Evolutionary conservation across 2,888 invertebrate genomes (phyloP).

Genomic region (Pilophorus perplexus): DNA sequence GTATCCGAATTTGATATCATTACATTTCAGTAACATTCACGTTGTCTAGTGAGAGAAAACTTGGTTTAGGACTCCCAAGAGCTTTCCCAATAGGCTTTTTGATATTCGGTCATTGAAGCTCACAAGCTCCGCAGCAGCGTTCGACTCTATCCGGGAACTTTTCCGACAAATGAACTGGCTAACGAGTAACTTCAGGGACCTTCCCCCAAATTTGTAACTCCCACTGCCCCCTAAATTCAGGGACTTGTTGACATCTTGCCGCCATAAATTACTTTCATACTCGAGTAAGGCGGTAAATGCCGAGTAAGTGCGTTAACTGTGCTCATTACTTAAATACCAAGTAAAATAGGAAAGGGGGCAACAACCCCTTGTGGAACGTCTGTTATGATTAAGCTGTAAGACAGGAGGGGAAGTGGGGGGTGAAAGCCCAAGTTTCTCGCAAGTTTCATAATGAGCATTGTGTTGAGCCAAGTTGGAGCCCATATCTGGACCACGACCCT

Average conservation of each 20-base stretch:
- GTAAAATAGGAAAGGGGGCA: constrained; percentile 34
- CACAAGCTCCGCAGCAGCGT: constrained; percentile 7
- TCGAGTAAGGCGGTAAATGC: not conserved
- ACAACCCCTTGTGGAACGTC: constrained; percentile 31
- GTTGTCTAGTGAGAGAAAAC: no score
- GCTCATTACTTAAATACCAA: constrained; percentile 42
- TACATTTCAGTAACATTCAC: no score
- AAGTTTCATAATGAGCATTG: constrained; percentile 36
- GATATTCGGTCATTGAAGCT: no score
- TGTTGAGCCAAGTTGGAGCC: constrained; percentile 24
- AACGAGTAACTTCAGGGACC: constrained; percentile 9
- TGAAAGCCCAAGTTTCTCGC: constrained; percentile 27
- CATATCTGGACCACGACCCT: constrained; percentile 24
- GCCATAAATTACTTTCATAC: constrained; percentile 33
- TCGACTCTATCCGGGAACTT: constrained; percentile 13
- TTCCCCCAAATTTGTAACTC: not conserved
- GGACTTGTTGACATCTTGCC: constrained; percentile 33
- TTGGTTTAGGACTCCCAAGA: no score
- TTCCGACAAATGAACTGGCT: constrained; percentile 17
- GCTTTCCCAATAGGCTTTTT: no score
- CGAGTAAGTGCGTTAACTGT: constrained; percentile 41
- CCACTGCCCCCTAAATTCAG: constrained; percentile 17
- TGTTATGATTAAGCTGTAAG: constrained; percentile 35
- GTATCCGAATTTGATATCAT: no score
- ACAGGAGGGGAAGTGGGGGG: no score